Base-by-base conservation (phyloP, 2,113 vertebrate species). In the Eulemur macaco region DNA sequence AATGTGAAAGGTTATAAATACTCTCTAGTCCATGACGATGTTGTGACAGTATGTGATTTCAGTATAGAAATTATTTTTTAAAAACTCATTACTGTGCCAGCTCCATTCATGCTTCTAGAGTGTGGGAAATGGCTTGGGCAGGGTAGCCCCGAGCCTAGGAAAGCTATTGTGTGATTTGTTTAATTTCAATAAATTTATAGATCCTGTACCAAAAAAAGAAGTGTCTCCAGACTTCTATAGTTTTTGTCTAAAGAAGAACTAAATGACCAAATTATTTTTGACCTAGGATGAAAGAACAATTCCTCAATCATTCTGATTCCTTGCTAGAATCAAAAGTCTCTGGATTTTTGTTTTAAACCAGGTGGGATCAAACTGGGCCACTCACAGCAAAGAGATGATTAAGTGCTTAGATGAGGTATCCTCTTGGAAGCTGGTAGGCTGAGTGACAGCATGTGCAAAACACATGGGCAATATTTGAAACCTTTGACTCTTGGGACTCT, bases 161-260 rank as follows among this genome's bases (percentile, higher is more conserved):
- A 98, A 97, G 97, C 97, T 97, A 96, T 96, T 98, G 97, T 98
- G 91, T 98, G 97, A 96, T 98, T 98, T 98, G 98, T 98, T 98
- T 97, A 97, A 96, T 98, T 98, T 98, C 98, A 98, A 98, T 99
- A 99, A 99, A 99, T 99, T 99, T 98, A 98, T 99, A 98, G 98
- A 98, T 91, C 97, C 96, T 76, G 2, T 25, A 95, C 56, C 7
- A 29, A 37, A 50, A 47, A 47, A 76, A 45, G 12, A 42, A 73
- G 17, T 66, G 14, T 58, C 23, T 58, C 21, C 56, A 58, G 56
- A 58, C 23, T 58, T 58, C 56, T 58, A 23, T 58, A 58, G 56
- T 58, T 58, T 58, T 58, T 58, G 20, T 58, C 23, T 58, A 58
- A 58, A 58, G 27, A 63, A 29, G 27, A 63, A 29, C 60, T 63